Evolutionary conservation across 2,113 vertebrate species (phyloP).

Genomic region (Peucedramus taeniatus): DNA sequence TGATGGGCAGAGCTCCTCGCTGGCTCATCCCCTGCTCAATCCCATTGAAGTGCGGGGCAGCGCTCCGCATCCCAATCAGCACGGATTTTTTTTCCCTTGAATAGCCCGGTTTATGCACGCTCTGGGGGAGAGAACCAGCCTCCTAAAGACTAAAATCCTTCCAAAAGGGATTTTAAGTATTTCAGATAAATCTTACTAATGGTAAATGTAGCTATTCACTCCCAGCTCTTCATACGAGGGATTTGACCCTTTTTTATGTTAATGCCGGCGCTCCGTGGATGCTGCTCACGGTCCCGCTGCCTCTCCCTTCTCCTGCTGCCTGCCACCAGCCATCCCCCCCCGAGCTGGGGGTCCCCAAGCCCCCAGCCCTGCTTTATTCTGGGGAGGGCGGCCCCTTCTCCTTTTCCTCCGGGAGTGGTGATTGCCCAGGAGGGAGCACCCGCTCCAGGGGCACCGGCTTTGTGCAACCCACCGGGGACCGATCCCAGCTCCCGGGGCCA

Average conservation of each 20-base stretch:
- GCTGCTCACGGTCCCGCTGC: background rate
- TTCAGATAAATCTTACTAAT: conserved; percentile 12
- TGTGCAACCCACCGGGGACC: rapidly evolving
- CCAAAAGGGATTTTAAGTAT: conserved; percentile 7
- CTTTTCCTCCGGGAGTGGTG: background rate
- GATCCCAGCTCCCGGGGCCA: background rate
- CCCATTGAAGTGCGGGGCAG: background rate
- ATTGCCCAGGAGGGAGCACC: background rate
- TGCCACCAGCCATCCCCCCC: background rate
- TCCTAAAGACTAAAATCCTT: conserved; percentile 26
- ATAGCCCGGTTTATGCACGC: background rate
- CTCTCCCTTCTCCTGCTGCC: background rate
- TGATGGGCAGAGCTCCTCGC: background rate
- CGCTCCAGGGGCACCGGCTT: rapidly evolving
- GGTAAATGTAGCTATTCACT: background rate
- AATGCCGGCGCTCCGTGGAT: background rate
- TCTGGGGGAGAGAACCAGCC: background rate
- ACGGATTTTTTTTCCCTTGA: background rate
- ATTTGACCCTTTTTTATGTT: background rate
- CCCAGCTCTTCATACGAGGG: background rate
- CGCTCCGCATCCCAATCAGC: background rate
- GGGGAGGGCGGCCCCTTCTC: rapidly evolving
- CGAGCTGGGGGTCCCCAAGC: background rate
- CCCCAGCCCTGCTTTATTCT: rapidly evolving
- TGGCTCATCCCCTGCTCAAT: background rate